Percentiles rank a stretch among this genome's conserved stretches.
Conservation (phyloP, 2,888 invertebrate genomes). For the Chydorus sphaericus region DNA sequence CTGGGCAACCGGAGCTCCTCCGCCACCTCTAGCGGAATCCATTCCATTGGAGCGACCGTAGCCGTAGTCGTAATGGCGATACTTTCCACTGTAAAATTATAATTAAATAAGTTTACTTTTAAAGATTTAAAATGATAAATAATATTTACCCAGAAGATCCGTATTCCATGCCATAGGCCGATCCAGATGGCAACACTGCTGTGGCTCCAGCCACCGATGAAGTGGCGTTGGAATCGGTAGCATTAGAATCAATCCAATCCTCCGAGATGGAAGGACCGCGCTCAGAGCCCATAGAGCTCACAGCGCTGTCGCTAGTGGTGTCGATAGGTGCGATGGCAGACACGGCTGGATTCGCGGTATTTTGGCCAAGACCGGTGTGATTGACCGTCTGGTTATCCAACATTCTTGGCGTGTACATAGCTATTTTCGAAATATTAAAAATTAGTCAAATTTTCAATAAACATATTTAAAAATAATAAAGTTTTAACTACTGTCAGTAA, state of each 20-base stretch:
- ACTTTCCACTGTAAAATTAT: conserved; percentile 34
- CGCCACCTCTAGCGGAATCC: neutral
- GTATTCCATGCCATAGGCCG: conserved; percentile 6
- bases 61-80: conserved; percentile 57
- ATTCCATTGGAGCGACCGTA: conserved; percentile 25
- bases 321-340: conserved; percentile 34
- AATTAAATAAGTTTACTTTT: neutral
- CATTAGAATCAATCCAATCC: conserved; percentile 60
- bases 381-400: conserved; percentile 40
- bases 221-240: neutral
- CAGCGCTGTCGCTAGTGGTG: conserved; percentile 78
- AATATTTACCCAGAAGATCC: conserved; percentile 7
- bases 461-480: conserved; percentile 11
- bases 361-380: neutral
- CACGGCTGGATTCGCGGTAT: neutral
- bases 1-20: conserved; percentile 46
- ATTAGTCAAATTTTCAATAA: neutral
- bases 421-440: conserved; percentile 32
- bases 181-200: neutral
- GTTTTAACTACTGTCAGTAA: conserved; percentile 58
- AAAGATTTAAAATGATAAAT: neutral
- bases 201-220: neutral
- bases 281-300: conserved; percentile 84
- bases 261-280: conserved; percentile 75
- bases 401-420: conserved; percentile 78